Percentiles rank a stretch among this genome's conserved stretches.
Evolutionary conservation across 2,113 vertebrate genomes (phyloP).

Genomic region (Rissa tridactyla): DNA sequence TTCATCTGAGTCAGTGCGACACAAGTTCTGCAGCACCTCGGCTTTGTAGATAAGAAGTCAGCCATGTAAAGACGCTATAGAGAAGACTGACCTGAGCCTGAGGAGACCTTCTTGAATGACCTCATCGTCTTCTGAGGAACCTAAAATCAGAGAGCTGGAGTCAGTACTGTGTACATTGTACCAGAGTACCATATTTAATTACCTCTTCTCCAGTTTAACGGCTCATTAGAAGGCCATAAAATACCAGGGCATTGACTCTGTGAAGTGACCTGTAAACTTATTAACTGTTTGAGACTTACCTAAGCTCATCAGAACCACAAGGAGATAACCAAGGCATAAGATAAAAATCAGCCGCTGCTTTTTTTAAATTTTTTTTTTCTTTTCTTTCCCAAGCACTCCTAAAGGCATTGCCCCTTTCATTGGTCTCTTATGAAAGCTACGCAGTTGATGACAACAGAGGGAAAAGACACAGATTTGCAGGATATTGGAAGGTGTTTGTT

Average conservation of each 20-base stretch:
- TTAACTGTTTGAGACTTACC: conserved; percentile 56
- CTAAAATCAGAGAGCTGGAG: conserved; percentile 81
- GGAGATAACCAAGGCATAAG: conserved; percentile 25
- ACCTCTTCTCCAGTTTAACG: conserved; percentile 70
- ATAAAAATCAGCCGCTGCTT: background rate
- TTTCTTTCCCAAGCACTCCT: background rate
- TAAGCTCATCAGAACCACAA: conserved; percentile 57
- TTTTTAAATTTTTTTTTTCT: background rate
- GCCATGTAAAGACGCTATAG: conserved; percentile 24
- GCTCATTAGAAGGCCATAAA: conserved; percentile 73
- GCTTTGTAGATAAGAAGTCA: background rate
- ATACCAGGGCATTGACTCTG: conserved; percentile 59
- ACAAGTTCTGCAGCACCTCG: background rate
- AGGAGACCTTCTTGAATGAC: conserved; percentile 80
- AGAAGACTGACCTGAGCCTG: conserved; percentile 81
- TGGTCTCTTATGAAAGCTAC: background rate
- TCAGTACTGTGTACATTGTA: conserved; percentile 69
- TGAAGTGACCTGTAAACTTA: conserved; percentile 71
- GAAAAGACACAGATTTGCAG: conserved; percentile 55
- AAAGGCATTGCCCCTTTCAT: background rate
- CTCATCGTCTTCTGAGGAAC: conserved; percentile 82
- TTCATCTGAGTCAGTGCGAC: background rate
- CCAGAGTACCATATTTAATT: conserved; percentile 66
- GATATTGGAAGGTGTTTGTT: conserved; percentile 51
- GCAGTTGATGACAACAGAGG: background rate